Evolutionary conservation across 2,888 invertebrate genomes (phyloP), one percentile per base, ranked within the genome.

Genomic region (Coelogynopora nodosa): DNA sequence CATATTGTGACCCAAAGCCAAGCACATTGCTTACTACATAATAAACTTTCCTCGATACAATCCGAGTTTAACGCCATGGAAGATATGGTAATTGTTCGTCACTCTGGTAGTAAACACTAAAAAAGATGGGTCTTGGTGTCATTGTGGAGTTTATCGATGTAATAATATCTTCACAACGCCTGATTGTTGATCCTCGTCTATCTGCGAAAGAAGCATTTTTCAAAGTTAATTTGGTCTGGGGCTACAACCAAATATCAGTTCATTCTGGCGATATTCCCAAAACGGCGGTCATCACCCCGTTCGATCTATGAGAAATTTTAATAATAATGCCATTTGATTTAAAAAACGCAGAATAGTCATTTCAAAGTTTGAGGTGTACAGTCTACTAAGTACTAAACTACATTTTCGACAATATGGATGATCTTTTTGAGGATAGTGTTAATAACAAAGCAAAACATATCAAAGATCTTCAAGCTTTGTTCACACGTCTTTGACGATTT

Each of bases 61-160:
- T 30, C 88, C 0, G 90, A 91, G 87, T 91, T 92, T 88, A 80
- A 88, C 0, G 0, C 74, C 0, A 90, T 92, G 90, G 87, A 90
- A 5, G 89, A 92, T 27, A 88, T 89, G 28, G 92, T 91, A 0
- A 91, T 92, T 10, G 91, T 91, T 31, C 89, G 92, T 0, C 92
- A 91, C 0, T 92, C 92, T 0, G 90, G 90, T 0, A 91, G 91
- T 91, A 88, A 90, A 90, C 89, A 88, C 88, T 23, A 90, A 91
- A 84, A 86, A 89, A 27, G 27, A 67, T 2, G 84, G 84, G 10
- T 31, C 49, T 23, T 84, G 31, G 84, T 26, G 84, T 26, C 84
- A 30, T 18, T 85, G 82, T 28, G 67, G 85, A 81, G 67, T 67
- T 80, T 82, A 49, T 29, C 67, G 88, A 26, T 85, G 74, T 10